Base-by-base conservation (phyloP, 2,113 vertebrate species). In the Camarhynchus parvulus region DNA sequence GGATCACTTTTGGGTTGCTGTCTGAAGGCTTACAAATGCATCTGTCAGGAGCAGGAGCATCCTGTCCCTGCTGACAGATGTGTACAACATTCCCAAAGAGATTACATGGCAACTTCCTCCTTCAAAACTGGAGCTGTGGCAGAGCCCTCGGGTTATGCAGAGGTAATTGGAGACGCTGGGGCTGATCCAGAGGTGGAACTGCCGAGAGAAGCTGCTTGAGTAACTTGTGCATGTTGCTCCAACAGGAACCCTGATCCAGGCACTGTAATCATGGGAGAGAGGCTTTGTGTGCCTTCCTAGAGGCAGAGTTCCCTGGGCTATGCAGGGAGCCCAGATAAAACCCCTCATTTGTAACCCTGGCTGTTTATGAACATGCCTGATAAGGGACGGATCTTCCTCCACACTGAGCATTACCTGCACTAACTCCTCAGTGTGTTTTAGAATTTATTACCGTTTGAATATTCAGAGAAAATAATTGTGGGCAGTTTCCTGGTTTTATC, bases 1-100 rank as follows among this genome's bases (percentile, higher is more conserved):
- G 72, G 93, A 89, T 94, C 75, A 63, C 66, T 90, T 95, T 61
- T 87, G 92, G 86, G 94, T 35, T 94, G 75, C 94, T 87, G 79
- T 95, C 77, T 93, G 94, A 94, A 89, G 74, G 92, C 84, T 96
- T 94, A 91, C 92, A 95, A 94, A 90, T 46, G 63, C 96, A 66
- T 94, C 95, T 97, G 95, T 97, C 94, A 87, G 91, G 91, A 94
- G 42, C 13, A 59, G 95, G 94, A 72, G 90, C 92, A 80, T 97
- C 95, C 81, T 91, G 79, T 52, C 63, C 95, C 92, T 96, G 97
- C 95, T 98, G 97, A 98, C 97, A 98, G 97, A 97, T 91, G 95
- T 78, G 77, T 85, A 82, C 94, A 95, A 74, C 91, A 67, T 96
- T 94, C 92, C 81, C 88, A 63, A 52, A 11, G 76, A 96, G 97